A percentile compares a stretch with the other conserved stretches of the same genome.
Conservation (phyloP, 2,797 vertebrate genomes). For the Diglossa cyanea region DNA sequence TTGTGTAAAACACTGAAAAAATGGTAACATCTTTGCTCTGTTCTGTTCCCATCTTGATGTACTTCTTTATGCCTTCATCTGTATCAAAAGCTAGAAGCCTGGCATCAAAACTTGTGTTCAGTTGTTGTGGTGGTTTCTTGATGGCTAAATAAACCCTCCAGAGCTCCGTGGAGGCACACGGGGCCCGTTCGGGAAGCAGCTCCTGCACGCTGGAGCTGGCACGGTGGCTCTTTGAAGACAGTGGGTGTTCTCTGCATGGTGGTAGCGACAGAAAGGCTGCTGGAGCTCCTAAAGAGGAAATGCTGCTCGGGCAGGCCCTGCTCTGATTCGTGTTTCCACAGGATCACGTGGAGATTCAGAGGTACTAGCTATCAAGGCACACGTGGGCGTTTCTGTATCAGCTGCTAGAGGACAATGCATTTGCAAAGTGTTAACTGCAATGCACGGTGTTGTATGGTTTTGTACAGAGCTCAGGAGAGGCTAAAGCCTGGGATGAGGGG, state of each 20-base stretch:
- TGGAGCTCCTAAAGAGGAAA: not conserved
- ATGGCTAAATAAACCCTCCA: not conserved
- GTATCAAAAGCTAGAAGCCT: conserved; percentile 17
- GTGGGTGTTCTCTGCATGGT: conserved; percentile 12
- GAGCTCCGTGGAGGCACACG: not conserved
- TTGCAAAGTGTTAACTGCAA: not conserved
- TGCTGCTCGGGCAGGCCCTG: not conserved
- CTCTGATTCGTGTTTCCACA: not conserved
- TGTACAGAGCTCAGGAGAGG: not conserved
- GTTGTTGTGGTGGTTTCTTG: not conserved
- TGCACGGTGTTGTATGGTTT: not conserved
- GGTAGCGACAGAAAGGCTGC: not conserved
- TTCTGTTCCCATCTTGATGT: not conserved
- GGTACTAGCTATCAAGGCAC: not conserved
- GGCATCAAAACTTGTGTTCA: not conserved
- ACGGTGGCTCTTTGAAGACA: not conserved
- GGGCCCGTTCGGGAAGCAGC: not conserved
- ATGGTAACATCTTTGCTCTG: not conserved
- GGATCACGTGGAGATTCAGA: rapidly evolving
- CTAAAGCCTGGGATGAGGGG: not conserved
- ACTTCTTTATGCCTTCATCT: not conserved
- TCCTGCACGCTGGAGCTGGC: not conserved
- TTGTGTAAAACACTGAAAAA: not conserved
- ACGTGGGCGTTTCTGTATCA: not conserved
- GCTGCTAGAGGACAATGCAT: not conserved